Conservation (phyloP, 2,797 vertebrate species). For the Pseudochirops cupreus region DNA sequence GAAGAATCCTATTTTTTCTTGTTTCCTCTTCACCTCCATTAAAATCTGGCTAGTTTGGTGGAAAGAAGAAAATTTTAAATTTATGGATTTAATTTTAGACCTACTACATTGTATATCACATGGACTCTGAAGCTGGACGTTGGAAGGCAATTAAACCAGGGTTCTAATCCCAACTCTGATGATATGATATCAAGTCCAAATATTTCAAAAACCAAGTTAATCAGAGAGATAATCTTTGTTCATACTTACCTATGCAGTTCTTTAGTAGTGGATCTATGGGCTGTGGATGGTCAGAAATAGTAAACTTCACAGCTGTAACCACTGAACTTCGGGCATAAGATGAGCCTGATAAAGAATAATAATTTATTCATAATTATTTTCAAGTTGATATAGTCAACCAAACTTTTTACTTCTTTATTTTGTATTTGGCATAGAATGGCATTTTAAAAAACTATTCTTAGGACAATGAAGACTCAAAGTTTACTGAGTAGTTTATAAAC, state of each 20-base stretch:
- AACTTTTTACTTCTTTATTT: constrained; percentile 22
- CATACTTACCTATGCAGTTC: constrained; percentile 95
- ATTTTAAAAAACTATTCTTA: not conserved
- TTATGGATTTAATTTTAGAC: not conserved
- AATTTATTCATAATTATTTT: constrained; percentile 39
- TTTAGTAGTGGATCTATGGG: constrained; percentile 97
- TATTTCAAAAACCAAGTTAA: not conserved
- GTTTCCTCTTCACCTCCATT: not conserved
- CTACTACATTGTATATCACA: not conserved
- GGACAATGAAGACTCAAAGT: constrained; percentile 51
- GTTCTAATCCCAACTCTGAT: not conserved
- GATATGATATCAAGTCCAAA: not conserved
- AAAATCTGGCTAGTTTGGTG: not conserved
- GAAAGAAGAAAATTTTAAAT: not conserved
- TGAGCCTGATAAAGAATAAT: constrained; percentile 88
- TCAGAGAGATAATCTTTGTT: constrained; percentile 18
- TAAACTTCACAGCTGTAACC: constrained; percentile 99
- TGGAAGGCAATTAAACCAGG: not conserved
- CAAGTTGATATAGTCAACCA: constrained; percentile 41
- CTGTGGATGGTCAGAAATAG: constrained; percentile 98
- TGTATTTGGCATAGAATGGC: not conserved
- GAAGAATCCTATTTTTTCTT: not conserved
- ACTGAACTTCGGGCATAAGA: constrained; percentile 98
- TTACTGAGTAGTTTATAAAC: constrained; percentile 16
- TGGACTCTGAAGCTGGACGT: not conserved